phyloP scores from a whole-genome alignment of 2,888 invertebrate genomes.

The Oxycera nigricornis region DNA sequence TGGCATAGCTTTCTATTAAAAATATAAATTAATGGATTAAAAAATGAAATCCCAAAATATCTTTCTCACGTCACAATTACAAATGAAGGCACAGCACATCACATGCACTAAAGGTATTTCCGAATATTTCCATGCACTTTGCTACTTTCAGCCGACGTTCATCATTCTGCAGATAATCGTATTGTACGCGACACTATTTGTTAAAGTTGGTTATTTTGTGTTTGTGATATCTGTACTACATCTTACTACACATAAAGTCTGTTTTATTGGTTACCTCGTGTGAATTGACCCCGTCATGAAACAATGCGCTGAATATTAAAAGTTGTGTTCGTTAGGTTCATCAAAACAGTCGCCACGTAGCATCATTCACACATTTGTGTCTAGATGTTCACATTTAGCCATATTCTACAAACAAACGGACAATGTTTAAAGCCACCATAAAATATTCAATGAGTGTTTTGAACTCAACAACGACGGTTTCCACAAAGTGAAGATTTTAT shows the following conservation, averaged over 20 bases:
- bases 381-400: not conserved
- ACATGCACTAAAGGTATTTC: too few relatives aligned
- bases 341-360: slow-evolving; percentile 9
- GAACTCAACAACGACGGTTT: not conserved
- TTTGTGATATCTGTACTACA: not conserved
- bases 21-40: too few relatives aligned
- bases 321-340: not conserved
- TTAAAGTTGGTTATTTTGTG: too few relatives aligned
- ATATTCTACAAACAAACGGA: not conserved
- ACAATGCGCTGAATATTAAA: slow-evolving; percentile 2
- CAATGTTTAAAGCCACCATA: not conserved
- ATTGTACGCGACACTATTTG: too few relatives aligned
- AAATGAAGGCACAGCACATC: too few relatives aligned
- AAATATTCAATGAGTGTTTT: slow-evolving; percentile 33
- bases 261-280: not conserved
- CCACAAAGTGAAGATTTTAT: not conserved
- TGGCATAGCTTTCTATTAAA: too few relatives aligned
- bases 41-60: too few relatives aligned
- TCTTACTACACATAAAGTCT: not conserved
- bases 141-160: too few relatives aligned
- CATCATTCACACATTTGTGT: not conserved
- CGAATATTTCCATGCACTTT: too few relatives aligned
- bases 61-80: too few relatives aligned
- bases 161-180: too few relatives aligned
- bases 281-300: slow-evolving; percentile 8